phyloP scores from a whole-genome alignment of 2,888 invertebrate species.

The Syrista parreyssii region DNA sequence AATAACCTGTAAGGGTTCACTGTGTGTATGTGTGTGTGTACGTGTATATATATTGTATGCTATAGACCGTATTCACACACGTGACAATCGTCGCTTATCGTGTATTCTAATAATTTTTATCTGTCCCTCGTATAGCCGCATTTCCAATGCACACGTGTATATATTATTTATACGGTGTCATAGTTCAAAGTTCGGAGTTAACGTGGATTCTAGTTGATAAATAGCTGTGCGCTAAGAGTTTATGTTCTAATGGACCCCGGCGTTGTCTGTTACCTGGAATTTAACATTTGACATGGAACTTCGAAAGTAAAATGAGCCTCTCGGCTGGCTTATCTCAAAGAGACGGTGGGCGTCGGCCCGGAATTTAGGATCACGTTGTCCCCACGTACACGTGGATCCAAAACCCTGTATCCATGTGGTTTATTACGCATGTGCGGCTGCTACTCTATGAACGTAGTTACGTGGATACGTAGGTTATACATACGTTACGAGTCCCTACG shows the following conservation, averaged over 20 bases:
- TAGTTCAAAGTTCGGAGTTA: not conserved
- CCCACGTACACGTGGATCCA: not conserved
- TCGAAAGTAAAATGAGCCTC: not conserved
- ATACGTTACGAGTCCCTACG: not conserved
- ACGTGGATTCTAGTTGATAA: not conserved
- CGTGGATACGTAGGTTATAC: not conserved
- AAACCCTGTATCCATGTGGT: not conserved
- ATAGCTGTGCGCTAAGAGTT: not conserved
- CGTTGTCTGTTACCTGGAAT: not conserved
- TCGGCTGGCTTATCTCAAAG: not conserved
- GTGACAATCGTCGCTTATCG: not conserved
- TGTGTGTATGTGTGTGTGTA: too few relatives aligned
- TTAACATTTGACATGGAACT: not conserved
- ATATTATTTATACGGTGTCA: not conserved
- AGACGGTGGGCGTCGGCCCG: conserved; percentile 8
- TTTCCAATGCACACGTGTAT: not conserved
- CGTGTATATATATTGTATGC: too few relatives aligned
- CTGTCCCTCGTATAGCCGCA: not conserved
- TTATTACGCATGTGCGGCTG: not conserved
- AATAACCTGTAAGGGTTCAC: not conserved
- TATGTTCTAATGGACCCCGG: not conserved
- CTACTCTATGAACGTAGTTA: not conserved
- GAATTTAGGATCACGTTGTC: not conserved
- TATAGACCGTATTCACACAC: not conserved
- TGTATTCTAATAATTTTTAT: not conserved